These are phyloP conservation scores for Tanypteryx hageni DNA, from an alignment of 2,888 invertebrate species.

Conservation along the genomic window DNA sequence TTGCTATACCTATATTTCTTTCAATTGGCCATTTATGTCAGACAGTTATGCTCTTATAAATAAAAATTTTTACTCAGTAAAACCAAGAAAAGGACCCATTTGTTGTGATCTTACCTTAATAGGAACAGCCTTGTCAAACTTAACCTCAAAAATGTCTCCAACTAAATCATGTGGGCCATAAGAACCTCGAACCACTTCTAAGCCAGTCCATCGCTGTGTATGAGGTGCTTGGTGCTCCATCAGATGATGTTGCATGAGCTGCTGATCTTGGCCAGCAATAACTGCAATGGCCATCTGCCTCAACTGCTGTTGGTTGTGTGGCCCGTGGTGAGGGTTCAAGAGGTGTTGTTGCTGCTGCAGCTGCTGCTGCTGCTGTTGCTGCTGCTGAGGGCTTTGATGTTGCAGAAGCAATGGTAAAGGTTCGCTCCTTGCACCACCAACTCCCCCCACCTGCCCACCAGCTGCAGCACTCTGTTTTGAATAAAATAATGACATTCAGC, in stretches of 20 bases:
- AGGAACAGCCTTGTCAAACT: conserved; percentile 91
- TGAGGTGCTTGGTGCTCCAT: conserved; percentile 78
- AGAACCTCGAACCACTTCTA: conserved; percentile 89
- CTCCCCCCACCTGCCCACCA: neutral
- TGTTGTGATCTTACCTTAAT: conserved; percentile 85
- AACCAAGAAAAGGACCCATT: too few relatives aligned
- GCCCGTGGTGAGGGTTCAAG: conserved; percentile 29
- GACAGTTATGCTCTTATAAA: too few relatives aligned
- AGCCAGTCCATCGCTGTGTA: conserved; percentile 90
- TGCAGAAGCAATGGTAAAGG: conserved; percentile 33
- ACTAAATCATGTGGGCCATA: conserved; percentile 89
- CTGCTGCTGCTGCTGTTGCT: conserved; percentile 36
- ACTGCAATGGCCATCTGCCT: conserved; percentile 54
- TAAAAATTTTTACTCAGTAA: too few relatives aligned
- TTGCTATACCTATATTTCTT: too few relatives aligned
- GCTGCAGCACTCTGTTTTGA: conserved; percentile 31
- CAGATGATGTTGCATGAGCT: conserved; percentile 52
- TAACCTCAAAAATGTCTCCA: conserved; percentile 91
- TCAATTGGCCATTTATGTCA: too few relatives aligned
- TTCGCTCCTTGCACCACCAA: conserved; percentile 29
- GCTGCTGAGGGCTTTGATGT: conserved; percentile 44
- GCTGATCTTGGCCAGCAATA: conserved; percentile 48
- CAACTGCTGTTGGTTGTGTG: conserved; percentile 59
- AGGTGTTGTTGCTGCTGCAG: conserved; percentile 17
- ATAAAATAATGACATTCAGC: conserved; percentile 61